phyloP scores from a whole-genome alignment of 2,888 invertebrate genomes.

The Zaprionus obscuricornis region DNA sequence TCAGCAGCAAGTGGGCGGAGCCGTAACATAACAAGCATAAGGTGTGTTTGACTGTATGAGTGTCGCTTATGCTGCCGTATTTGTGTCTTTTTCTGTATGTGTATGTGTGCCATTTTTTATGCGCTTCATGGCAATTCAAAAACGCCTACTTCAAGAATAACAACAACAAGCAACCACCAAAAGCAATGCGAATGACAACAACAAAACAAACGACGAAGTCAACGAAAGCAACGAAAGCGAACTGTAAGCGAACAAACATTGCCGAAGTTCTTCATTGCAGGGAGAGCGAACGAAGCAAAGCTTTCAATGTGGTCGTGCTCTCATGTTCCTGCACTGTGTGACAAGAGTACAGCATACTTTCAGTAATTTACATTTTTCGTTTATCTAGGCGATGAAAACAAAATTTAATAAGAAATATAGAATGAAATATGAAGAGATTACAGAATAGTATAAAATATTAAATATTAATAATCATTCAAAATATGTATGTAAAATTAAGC shows the following conservation, averaged over 20 bases:
- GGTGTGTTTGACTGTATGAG: slow-evolving; percentile 58
- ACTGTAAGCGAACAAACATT: slow-evolving; percentile 30
- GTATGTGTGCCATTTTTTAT: slow-evolving; percentile 66
- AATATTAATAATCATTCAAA: too few species aligned
- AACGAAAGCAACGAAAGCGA: slow-evolving; percentile 30
- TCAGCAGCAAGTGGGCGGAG: slow-evolving; percentile 82
- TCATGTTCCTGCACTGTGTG: slow-evolving; percentile 59
- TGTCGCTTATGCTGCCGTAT: slow-evolving; percentile 23
- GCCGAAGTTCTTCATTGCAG: slow-evolving; percentile 39
- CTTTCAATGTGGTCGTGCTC: slow-evolving; percentile 24
- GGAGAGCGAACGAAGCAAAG: slow-evolving; percentile 33
- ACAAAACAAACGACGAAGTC: slow-evolving; percentile 22
- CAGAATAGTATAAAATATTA: too few species aligned
- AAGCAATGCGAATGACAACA: slow-evolving; percentile 11
- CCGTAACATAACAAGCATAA: slow-evolving; percentile 72
- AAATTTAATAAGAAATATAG: too few species aligned
- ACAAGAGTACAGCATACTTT: neutral
- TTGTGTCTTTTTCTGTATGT: slow-evolving; percentile 17
- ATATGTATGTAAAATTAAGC: too few species aligned
- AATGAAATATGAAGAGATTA: too few species aligned
- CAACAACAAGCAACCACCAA: slow-evolving; percentile 55
- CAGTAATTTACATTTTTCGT: too few species aligned
- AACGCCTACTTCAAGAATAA: slow-evolving; percentile 78
- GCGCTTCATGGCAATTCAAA: slow-evolving; percentile 75
- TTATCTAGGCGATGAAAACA: too few species aligned